A percentile compares a stretch with the other conserved stretches of the same genome.
Evolutionary conservation across 2,113 vertebrate genomes (phyloP).

Genomic region (Hippocampus barbouri): DNA sequence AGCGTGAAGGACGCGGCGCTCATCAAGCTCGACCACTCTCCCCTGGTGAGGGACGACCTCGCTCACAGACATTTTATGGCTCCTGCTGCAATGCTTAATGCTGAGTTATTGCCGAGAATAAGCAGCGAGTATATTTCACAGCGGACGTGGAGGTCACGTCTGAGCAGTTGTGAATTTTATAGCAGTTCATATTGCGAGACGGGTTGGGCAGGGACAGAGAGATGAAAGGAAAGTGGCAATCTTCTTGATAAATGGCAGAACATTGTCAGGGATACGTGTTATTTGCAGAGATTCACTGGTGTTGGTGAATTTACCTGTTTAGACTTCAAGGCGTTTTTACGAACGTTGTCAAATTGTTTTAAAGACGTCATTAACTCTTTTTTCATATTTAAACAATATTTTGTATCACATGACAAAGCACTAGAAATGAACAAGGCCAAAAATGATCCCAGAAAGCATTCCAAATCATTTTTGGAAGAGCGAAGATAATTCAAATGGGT

Average conservation of each 20-base stretch:
- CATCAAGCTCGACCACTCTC: constrained; percentile 46
- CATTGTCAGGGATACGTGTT: constrained; percentile 39
- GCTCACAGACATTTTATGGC: constrained; percentile 53
- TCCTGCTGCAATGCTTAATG: constrained; percentile 47
- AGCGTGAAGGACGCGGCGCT: constrained; percentile 56
- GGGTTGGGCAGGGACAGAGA: constrained; percentile 14
- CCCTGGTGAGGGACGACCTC: constrained; percentile 51
- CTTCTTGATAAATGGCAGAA: constrained; percentile 44
- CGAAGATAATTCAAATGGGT: too few relatives aligned
- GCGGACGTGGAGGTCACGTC: constrained; percentile 53
- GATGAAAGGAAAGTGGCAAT: constrained; percentile 57
- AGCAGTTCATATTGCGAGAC: constrained; percentile 2
- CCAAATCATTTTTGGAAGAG: too few relatives aligned
- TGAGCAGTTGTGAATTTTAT: constrained; percentile 54
- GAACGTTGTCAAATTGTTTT: neutral
- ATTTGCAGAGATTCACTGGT: constrained; percentile 36
- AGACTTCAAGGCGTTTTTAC: constrained; percentile 19
- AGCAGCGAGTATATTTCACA: constrained; percentile 50
- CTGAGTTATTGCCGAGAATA: constrained; percentile 57
- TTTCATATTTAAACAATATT: neutral
- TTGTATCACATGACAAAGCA: neutral
- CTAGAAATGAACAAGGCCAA: too few relatives aligned
- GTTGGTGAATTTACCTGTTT: constrained; percentile 32
- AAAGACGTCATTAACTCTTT: neutral
- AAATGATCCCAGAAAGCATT: too few relatives aligned